Evolutionary conservation across 37 sponge, comb jelly and placozoan genomes (phyloP).

Genomic region (Axinella damicornis): DNA sequence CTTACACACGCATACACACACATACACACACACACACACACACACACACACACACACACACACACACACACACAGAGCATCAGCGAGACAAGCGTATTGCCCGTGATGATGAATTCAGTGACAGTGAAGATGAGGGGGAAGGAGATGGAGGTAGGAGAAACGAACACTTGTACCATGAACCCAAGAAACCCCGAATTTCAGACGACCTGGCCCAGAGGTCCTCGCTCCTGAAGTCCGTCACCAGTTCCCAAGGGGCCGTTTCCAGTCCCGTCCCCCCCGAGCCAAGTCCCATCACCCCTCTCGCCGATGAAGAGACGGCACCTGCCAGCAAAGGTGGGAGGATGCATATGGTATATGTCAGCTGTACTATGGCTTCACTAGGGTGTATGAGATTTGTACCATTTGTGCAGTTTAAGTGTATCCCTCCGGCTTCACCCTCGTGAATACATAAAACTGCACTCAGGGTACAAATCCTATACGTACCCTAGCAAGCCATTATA

Average conservation of each 20-base stretch:
- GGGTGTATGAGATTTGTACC: no score
- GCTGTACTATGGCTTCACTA: no score
- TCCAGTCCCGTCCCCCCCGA: slow-evolving; percentile 72
- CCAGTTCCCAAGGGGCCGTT: neutral
- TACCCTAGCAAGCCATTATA: no score
- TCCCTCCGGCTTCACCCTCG: no score
- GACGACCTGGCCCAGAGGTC: slow-evolving; percentile 2
- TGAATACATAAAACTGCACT: no score
- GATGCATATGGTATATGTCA: no score
- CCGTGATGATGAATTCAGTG: slow-evolving; percentile 87
- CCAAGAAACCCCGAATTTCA: slow-evolving; percentile 38
- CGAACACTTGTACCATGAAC: slow-evolving; percentile 29
- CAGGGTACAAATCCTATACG: no score
- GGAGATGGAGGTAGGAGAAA: slow-evolving; percentile 18
- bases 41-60: no score
- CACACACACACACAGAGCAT: slow-evolving; percentile 58
- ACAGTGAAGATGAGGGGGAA: slow-evolving; percentile 94
- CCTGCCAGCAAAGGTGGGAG: slow-evolving; percentile 1
- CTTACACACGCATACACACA: no score
- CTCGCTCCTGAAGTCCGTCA: neutral
- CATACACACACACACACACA: no score
- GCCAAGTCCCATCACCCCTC: slow-evolving; percentile 74
- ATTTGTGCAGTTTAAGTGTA: no score
- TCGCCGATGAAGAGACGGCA: slow-evolving; percentile 21
- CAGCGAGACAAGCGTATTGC: slow-evolving; percentile 79